Conservation (phyloP, 2,113 vertebrate species). For the Syngnathus scovelli region DNA sequence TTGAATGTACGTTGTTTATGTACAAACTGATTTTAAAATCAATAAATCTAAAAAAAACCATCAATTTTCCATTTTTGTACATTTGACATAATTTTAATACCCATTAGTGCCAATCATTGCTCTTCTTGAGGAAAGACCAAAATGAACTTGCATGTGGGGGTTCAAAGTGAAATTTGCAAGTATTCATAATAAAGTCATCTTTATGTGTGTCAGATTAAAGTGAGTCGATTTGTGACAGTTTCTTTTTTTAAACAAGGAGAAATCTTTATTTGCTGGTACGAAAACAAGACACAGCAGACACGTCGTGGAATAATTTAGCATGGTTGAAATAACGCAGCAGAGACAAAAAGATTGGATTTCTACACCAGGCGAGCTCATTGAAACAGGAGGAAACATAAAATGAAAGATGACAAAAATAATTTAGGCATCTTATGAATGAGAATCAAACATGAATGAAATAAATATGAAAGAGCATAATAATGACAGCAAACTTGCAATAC, state of each 20-base stretch:
- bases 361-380: conserved; percentile 76
- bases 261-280: conserved; percentile 91
- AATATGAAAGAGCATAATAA: conserved; percentile 76
- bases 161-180: background rate
- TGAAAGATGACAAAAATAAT: conserved; percentile 84
- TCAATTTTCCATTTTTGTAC: conserved; percentile 9
- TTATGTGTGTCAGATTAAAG: conserved; percentile 11
- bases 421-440: conserved; percentile 78
- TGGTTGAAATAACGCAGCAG: conserved; percentile 55
- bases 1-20: background rate
- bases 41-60: background rate
- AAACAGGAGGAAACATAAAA: conserved; percentile 70
- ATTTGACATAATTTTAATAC: conserved; percentile 3
- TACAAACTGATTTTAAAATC: background rate
- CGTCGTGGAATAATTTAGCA: conserved; percentile 86
- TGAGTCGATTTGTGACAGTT: background rate
- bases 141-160: background rate
- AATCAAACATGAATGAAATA: conserved; percentile 82
- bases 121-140: conserved; percentile 28
- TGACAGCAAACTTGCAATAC: conserved; percentile 35
- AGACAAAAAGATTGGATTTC: conserved; percentile 64
- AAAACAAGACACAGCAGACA: conserved; percentile 79
- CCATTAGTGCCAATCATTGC: conserved; percentile 56
- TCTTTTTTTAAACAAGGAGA: conserved; percentile 52
- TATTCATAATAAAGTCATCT: conserved; percentile 26